A percentile compares a stretch with the other conserved stretches of the same genome.
These are phyloP conservation scores for Aphelenchoides fujianensis DNA, from an alignment of 1,140 invertebrate genomes.

Conservation along the genomic window DNA sequence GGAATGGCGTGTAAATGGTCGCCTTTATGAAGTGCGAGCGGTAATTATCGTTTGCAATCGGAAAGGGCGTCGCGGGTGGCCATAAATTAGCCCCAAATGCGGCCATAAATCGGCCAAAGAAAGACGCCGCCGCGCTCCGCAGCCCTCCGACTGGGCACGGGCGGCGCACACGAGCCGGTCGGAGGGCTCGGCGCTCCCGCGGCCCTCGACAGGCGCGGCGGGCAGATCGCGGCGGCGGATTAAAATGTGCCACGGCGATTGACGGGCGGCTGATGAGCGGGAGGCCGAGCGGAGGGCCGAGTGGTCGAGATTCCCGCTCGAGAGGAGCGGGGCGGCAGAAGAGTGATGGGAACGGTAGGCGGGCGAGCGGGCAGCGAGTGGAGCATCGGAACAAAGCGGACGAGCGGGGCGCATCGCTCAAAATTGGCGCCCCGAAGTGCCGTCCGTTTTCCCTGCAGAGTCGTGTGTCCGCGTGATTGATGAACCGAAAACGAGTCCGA, in stretches of 20 bases:
- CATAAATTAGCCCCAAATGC: background rate
- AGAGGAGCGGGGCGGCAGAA: background rate
- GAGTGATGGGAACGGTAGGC: background rate
- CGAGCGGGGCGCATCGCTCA: background rate
- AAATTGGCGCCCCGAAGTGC: background rate
- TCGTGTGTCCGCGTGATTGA: background rate
- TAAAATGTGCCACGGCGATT: background rate
- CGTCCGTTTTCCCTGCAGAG: background rate
- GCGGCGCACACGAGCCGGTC: background rate
- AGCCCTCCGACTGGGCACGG: background rate
- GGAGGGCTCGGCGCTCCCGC: too few relatives aligned
- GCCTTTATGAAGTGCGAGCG: background rate
- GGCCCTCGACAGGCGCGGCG: background rate
- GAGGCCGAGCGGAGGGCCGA: background rate
- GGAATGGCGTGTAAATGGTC: background rate
- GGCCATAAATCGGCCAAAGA: background rate
- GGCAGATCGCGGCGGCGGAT: background rate
- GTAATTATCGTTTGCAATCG: background rate
- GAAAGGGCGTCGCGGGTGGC: background rate
- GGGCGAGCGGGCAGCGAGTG: background rate
- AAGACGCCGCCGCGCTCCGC: background rate
- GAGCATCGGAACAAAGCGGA: background rate
- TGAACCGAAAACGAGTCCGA: slow-evolving; percentile 1
- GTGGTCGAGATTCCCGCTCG: background rate
- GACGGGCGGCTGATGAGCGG: background rate